These are phyloP conservation scores for Coptodon bakossiorum DNA, from an alignment of 2,113 vertebrate species.

Conservation along the genomic window DNA sequence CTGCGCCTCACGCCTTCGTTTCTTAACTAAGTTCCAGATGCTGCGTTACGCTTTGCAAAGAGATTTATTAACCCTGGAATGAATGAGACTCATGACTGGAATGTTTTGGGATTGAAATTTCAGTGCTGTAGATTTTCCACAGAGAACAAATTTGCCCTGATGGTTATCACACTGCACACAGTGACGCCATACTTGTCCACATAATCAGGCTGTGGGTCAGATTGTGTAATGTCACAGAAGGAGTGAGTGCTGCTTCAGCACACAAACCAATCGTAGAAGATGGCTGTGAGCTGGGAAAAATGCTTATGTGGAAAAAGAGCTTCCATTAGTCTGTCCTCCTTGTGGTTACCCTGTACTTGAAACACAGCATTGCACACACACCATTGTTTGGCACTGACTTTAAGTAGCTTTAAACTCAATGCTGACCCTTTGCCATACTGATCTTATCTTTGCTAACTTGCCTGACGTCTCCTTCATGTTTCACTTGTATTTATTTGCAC, in stretches of 20 bases:
- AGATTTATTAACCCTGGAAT: neutral
- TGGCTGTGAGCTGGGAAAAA: neutral
- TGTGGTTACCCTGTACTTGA: neutral
- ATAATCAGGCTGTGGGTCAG: neutral
- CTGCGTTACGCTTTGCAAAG: neutral
- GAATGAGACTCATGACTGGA: neutral
- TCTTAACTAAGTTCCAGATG: neutral
- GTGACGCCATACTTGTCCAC: neutral
- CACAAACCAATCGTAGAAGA: neutral
- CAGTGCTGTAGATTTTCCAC: neutral
- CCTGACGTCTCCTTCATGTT: neutral
- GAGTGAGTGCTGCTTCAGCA: neutral
- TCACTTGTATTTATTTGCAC: neutral
- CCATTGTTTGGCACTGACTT: neutral
- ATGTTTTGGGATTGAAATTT: neutral
- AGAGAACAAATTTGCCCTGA: neutral
- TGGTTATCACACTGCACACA: neutral
- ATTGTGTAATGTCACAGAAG: neutral
- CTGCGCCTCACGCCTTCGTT: accelerated
- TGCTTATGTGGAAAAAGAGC: neutral
- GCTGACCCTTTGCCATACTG: neutral
- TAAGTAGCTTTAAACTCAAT: neutral
- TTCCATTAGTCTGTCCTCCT: neutral
- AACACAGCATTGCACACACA: neutral
- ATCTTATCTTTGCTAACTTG: neutral